Conservation (phyloP, 1,140 invertebrate genomes). For the Phocides pigmalion region DNA sequence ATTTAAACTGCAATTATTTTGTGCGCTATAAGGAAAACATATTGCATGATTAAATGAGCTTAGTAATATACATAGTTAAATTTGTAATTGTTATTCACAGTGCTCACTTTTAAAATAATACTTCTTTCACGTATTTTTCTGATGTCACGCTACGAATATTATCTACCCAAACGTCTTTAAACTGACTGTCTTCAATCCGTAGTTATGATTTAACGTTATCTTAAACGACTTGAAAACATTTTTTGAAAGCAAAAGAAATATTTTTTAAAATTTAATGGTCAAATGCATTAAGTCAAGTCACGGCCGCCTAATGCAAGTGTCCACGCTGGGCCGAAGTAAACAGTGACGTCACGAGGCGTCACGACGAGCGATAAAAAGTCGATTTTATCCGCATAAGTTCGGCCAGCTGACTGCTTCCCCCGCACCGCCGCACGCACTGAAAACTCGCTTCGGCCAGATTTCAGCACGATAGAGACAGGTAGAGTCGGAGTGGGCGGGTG, state of each 20-base stretch:
- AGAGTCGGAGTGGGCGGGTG: slow-evolving; percentile 30
- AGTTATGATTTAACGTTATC: background rate
- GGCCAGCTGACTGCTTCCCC: slow-evolving; percentile 78
- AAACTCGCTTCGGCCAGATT: slow-evolving; percentile 73
- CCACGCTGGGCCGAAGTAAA: slow-evolving; percentile 72
- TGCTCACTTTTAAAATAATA: background rate
- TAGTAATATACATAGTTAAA: slow-evolving; percentile 6
- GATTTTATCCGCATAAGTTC: slow-evolving; percentile 82
- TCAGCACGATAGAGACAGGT: slow-evolving; percentile 59
- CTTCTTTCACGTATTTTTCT: background rate
- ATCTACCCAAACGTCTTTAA: no score
- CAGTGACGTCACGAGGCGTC: slow-evolving; percentile 81
- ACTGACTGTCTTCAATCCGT: no score
- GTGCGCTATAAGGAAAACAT: slow-evolving; percentile 70
- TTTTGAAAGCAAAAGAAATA: background rate
- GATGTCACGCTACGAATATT: background rate
- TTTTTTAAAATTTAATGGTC: background rate
- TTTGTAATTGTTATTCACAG: background rate
- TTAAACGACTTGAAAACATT: background rate
- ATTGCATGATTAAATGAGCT: slow-evolving; percentile 67
- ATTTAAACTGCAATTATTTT: slow-evolving; percentile 83
- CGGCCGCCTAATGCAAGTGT: slow-evolving; percentile 54
- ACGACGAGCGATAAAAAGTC: slow-evolving; percentile 81
- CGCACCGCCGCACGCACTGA: slow-evolving; percentile 63
- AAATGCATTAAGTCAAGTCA: slow-evolving; percentile 47